Evolutionary conservation across 2,113 vertebrate genomes (phyloP).

Genomic region (Hemichromis elongatus): DNA sequence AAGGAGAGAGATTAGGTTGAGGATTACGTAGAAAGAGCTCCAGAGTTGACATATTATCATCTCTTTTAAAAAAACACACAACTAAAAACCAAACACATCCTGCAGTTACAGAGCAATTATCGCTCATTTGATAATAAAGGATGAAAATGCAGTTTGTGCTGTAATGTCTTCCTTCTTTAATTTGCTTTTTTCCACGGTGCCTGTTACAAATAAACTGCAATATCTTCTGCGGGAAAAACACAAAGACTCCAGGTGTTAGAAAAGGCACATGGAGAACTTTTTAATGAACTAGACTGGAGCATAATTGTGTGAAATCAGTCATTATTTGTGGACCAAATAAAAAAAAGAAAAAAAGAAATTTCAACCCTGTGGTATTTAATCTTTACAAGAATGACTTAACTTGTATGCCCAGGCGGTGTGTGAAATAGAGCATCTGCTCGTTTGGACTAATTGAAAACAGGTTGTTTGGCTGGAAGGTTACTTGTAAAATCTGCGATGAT

Average conservation of each 20-base stretch:
- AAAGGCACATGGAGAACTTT: not conserved
- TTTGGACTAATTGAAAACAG: constrained; percentile 22
- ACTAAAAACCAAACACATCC: too few species aligned
- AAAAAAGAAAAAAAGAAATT: not conserved
- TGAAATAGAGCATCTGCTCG: constrained; percentile 6
- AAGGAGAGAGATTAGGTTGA: not conserved
- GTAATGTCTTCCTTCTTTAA: not conserved
- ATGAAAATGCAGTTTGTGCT: not conserved
- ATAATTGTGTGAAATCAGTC: not conserved
- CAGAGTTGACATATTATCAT: not conserved
- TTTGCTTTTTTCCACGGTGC: too few species aligned
- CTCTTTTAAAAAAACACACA: not conserved
- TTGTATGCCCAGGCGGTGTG: not conserved
- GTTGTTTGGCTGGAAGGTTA: constrained; percentile 20
- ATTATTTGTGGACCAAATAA: not conserved
- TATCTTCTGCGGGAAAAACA: not conserved
- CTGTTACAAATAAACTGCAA: not conserved
- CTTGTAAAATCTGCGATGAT: constrained; percentile 10
- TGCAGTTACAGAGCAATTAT: not conserved
- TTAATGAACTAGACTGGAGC: not conserved
- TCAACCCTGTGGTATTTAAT: not conserved
- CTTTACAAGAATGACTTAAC: not conserved
- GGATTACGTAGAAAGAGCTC: not conserved
- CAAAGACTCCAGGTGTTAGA: not conserved
- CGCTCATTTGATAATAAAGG: not conserved